Evolutionary conservation across 2,888 invertebrate species (phyloP).

Genomic region (Gnatocerus cornutus): DNA sequence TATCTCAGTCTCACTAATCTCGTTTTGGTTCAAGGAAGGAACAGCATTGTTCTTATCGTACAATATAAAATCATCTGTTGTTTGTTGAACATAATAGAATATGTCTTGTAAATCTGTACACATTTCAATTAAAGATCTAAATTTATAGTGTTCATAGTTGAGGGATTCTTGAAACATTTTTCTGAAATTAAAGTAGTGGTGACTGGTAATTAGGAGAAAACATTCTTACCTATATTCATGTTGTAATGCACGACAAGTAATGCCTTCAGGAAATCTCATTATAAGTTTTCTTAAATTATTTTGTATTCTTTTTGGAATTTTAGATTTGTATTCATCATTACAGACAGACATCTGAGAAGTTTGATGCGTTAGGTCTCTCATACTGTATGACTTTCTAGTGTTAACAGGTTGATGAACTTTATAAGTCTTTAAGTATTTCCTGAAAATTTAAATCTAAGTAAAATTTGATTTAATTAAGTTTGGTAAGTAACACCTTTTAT

Average conservation of each 20-base stretch:
- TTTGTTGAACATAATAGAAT: slow-evolving; percentile 63
- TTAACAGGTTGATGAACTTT: not conserved
- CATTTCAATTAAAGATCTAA: slow-evolving; percentile 63
- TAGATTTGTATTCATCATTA: not conserved
- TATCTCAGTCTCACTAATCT: slow-evolving; percentile 1
- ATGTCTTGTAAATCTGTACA: slow-evolving; percentile 62
- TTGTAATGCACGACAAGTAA: slow-evolving; percentile 14
- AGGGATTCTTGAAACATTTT: slow-evolving; percentile 60
- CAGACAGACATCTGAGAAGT: too few species aligned
- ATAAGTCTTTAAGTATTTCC: slow-evolving; percentile 4
- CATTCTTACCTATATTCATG: slow-evolving; percentile 3
- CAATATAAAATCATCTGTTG: slow-evolving; percentile 65
- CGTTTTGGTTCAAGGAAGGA: slow-evolving; percentile 27
- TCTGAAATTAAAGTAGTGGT: too few species aligned
- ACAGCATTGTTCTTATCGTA: slow-evolving; percentile 58
- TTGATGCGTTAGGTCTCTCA: too few species aligned
- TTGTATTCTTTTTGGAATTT: slow-evolving; percentile 16
- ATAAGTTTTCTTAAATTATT: slow-evolving; percentile 29
- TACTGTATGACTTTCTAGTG: too few species aligned
- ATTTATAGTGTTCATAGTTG: slow-evolving; percentile 63
- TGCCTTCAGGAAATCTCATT: slow-evolving; percentile 24
- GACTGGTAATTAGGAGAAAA: not conserved
- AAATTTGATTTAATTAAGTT: not conserved
- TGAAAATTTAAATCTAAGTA: slow-evolving; percentile 1
- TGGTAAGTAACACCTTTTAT: slow-evolving; percentile 12